These are phyloP conservation scores for Procambarus clarkii DNA, from an alignment of 1,140 invertebrate genomes.

Conservation along the genomic window DNA sequence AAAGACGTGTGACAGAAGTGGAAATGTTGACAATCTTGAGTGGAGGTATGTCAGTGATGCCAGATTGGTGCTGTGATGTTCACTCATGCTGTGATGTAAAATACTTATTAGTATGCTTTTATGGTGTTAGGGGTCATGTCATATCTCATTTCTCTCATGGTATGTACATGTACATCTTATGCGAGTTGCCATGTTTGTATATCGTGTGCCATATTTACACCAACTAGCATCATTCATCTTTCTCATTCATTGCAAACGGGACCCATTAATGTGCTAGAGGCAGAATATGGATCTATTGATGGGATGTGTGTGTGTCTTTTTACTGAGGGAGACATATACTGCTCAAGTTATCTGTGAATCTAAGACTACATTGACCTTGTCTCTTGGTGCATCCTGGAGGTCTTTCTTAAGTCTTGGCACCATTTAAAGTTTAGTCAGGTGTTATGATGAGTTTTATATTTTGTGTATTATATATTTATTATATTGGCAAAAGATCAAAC, in stretches of 20 bases:
- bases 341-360: neutral
- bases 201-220: neutral
- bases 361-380: neutral
- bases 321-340: neutral
- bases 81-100: conserved; percentile 4
- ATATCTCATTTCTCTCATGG: neutral
- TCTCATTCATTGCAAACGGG: neutral
- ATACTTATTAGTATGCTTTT: neutral
- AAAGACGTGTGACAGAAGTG: neutral
- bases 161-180: neutral
- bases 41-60: neutral
- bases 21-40: neutral
- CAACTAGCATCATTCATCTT: neutral
- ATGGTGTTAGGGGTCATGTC: neutral
- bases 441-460: neutral
- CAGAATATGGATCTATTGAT: neutral
- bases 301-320: neutral
- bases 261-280: neutral
- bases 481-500: neutral
- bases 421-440: neutral
- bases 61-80: conserved; percentile 9
- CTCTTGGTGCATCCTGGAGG: neutral
- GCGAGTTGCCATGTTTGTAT: neutral
- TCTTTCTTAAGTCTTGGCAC: neutral
- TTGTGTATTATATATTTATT: neutral